Evolutionary conservation across 35 echinoderm and acorn worm species (phyloP), one percentile per base, ranked within the genome.

Genomic region (Lytechinus variegatus): DNA sequence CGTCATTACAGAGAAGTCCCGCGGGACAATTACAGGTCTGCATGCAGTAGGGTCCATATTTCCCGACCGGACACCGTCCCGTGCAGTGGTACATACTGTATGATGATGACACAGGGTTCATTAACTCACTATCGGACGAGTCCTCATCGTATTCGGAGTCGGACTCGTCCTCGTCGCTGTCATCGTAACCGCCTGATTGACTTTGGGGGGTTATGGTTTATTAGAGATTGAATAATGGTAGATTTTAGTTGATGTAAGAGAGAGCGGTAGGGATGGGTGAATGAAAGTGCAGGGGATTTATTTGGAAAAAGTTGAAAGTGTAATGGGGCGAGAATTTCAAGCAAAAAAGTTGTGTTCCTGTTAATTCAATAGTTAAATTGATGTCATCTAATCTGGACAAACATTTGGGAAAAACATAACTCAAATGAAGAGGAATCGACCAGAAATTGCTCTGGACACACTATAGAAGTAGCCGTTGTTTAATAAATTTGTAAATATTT

Each of bases 31-130:
- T 27, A 93, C 92, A 93, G 4, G 27, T 27, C n/a, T 57, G 53
- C 27, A 9, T 57, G 55, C 92, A 93, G 13, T 57, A 55, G 9
- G 92, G 53, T 27, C 92, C 92, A 54, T 93, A 93, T 19, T 19
- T 53, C 11, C 92, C 92, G 2, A 28, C 55, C 10, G 92, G 92
- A 57, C 92, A 93, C 52, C 92, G 92, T 10, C 92, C 92, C 52
- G 92, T 55, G 54, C 92, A 93, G 53, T 93, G 52, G 55, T 53
- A 93, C 92, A 93, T 93, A 28, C 54, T 93, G 54, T 93, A 93
- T 54, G 27, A 54, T 93, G 92, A 57, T 93, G 92, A 55, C 24
- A 19, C 14, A 9, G 28, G 27, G 88, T 44, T 54, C 13, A 52
- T 44, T 12, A 54, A 4, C 52, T 90, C 88, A 90, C 88, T 90